phyloP scores from a whole-genome alignment of 2,113 vertebrate species.

The Lanius collurio region DNA sequence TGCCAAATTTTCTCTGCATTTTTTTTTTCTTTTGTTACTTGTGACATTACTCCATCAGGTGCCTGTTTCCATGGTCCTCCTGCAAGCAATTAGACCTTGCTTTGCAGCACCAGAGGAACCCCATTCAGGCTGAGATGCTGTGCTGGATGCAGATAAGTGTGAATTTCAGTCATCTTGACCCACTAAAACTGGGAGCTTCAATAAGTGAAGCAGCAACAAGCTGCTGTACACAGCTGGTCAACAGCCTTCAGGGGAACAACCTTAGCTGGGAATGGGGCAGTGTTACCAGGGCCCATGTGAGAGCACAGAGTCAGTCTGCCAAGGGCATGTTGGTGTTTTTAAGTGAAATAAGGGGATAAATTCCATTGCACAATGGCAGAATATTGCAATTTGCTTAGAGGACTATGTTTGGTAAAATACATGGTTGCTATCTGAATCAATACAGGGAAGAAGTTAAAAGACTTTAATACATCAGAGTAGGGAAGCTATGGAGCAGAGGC shows the following conservation, averaged over 20 bases:
- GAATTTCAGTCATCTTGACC: not conserved
- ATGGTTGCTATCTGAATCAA: not conserved
- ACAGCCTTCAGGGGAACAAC: not conserved
- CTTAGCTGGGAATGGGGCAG: not conserved
- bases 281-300: accelerated
- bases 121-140: not conserved
- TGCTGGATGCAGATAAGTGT: not conserved
- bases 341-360: not conserved
- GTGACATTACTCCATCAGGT: not conserved
- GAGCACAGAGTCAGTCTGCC: not conserved
- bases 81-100: not conserved
- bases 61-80: not conserved
- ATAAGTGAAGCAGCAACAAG: not conserved
- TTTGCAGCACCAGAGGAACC: not conserved
- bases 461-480: not conserved
- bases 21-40: not conserved
- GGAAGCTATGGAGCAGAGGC: not conserved
- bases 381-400: not conserved
- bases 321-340: not conserved
- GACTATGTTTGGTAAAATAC: not conserved
- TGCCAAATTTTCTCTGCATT: not conserved
- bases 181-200: not conserved
- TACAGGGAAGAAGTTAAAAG: not conserved
- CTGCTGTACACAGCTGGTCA: not conserved
- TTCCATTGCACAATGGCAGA: not conserved